Conservation (phyloP, 2,888 invertebrate genomes). For the Eupsilia transversa region DNA sequence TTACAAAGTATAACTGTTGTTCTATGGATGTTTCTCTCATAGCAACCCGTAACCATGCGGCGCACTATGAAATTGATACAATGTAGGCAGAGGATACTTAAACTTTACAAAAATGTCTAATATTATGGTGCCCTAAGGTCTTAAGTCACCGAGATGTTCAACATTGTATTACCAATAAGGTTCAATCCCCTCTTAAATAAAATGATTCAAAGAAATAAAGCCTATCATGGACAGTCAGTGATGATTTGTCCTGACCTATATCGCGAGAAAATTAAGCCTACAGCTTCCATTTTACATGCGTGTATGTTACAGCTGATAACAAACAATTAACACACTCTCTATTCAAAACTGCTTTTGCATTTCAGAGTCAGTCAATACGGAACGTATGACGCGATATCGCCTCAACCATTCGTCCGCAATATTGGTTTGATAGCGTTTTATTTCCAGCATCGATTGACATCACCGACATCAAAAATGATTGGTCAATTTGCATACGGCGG, state of each 20-base stretch:
- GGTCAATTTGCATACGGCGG: conserved; percentile 45
- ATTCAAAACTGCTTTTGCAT: conserved; percentile 58
- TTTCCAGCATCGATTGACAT: conserved; percentile 55
- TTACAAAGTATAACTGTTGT: not conserved
- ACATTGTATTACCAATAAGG: not conserved
- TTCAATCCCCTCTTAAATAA: not conserved
- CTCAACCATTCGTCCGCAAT: conserved; percentile 57
- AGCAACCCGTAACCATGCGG: too few species aligned
- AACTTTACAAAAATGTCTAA: not conserved
- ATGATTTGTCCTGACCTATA: conserved; percentile 7
- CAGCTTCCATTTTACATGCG: conserved; percentile 28
- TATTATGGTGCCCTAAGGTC: not conserved
- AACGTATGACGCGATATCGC: conserved; percentile 55
- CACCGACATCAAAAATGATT: conserved; percentile 53
- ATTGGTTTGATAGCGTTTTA: conserved; percentile 64
- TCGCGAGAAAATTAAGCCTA: conserved; percentile 17
- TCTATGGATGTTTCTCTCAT: not conserved
- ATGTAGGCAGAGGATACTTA: not conserved
- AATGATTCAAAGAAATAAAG: not conserved
- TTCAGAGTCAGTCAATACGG: conserved; percentile 54
- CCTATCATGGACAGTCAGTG: not conserved
- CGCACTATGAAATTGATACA: not conserved
- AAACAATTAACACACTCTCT: conserved; percentile 54
- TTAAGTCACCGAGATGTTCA: not conserved
- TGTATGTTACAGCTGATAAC: conserved; percentile 48